Evolutionary conservation across 2,888 invertebrate species (phyloP), one percentile per base, ranked within the genome.

Genomic region (Agriopis aurantiaria): DNA sequence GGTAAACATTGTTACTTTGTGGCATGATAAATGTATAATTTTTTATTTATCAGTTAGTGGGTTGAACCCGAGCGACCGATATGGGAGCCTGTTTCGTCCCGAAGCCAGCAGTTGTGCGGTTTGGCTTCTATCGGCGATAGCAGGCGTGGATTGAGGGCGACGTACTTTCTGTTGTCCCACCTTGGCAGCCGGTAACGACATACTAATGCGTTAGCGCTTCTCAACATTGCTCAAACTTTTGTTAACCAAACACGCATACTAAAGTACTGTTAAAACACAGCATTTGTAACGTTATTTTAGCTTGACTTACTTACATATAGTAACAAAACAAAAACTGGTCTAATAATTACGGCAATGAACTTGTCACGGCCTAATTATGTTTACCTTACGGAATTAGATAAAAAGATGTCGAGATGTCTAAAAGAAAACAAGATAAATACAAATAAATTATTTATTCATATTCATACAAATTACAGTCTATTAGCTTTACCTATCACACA

Each of bases 391-490:
- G 14, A 14, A 33, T 3, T 5, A 33, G 33, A 33, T 33, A 33
- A 33, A 33, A 33, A 33, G 33, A 33, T 33, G 11, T 6, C 11
- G 6, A 33, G n/a, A 48, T 8, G 33, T 12, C 11, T 57, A 46
- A 66, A 75, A 75, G 69, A 74, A 80, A 82, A 79, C 75, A 78
- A 85, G 71, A 75, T 56, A 59, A 1, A 57, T 88, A 89, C 76
- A 91, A 90, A 89, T 88, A 82, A 90, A 72, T 89, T 88, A 89
- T 53, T 77, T 89, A 62, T 53, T 62, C 52, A 62, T 87, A 85
- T 85, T 81, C 80, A 85, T 86, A 87, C 86, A 88, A 87, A 88
- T 87, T 86, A 89, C 88, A 89, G 86, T 89, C 86, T 83, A 68
- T 65, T 82, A 83, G 82, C 78, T 75, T 79, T 81, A 82, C 77